Conservation (phyloP, 2,888 invertebrate species). For the Idaea aversata region DNA sequence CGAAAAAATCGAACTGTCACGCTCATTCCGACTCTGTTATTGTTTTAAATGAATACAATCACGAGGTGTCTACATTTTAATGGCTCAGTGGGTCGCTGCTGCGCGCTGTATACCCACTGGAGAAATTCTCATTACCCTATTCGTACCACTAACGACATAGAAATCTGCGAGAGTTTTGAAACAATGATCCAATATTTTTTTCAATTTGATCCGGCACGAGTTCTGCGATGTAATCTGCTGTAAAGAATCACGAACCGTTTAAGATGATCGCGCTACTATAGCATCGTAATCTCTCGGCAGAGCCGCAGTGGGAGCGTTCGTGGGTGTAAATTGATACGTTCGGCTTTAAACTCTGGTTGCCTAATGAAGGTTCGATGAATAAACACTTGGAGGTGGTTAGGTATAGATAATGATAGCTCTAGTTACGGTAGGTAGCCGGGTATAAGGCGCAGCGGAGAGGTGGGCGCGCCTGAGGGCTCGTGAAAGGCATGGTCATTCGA, state of each 20-base stretch:
- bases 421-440: conserved; percentile 35
- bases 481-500: conserved; percentile 68
- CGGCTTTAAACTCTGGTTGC: conserved; percentile 18
- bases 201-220: conserved; percentile 59
- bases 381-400: conserved; percentile 26
- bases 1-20: conserved; percentile 59
- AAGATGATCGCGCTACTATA: conserved; percentile 29
- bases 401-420: conserved; percentile 35
- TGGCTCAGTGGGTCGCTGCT: conserved; percentile 32
- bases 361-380: conserved; percentile 26
- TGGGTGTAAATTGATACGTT: conserved; percentile 28
- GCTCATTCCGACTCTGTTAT: conserved; percentile 41
- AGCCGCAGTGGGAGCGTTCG: conserved; percentile 20
- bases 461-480: conserved; percentile 54
- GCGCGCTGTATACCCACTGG: conserved; percentile 27
- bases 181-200: conserved; percentile 54
- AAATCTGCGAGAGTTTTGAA: conserved; percentile 53
- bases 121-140: conserved; percentile 44
- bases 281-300: conserved; percentile 30
- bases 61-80: conserved; percentile 28
- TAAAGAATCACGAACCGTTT: conserved; percentile 44
- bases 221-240: conserved; percentile 45
- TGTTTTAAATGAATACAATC: conserved; percentile 33
- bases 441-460: conserved; percentile 38
- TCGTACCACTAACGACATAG: conserved; percentile 44